A percentile compares a stretch with the other conserved stretches of the same genome.
Evolutionary conservation across 2,888 invertebrate species (phyloP).

Genomic region (Ctena decussata): DNA sequence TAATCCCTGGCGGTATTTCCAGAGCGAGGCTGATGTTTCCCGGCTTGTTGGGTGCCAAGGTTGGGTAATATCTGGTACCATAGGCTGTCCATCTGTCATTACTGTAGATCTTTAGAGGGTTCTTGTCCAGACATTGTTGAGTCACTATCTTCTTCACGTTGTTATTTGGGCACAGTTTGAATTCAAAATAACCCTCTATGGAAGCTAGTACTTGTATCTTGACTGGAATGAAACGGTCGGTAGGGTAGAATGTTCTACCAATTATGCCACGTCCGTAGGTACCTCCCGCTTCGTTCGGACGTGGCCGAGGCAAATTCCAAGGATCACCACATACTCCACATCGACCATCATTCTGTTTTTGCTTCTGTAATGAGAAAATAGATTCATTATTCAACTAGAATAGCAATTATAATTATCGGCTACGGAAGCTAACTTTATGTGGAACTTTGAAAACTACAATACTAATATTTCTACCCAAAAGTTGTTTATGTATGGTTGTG

Average conservation of each 20-base stretch:
- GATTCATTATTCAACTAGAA: neutral
- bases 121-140: slow-evolving; percentile 36
- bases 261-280: slow-evolving; percentile 54
- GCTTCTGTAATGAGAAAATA: slow-evolving; percentile 33
- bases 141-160: slow-evolving; percentile 34
- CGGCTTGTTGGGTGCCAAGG: slow-evolving; percentile 32
- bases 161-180: slow-evolving; percentile 49
- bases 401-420: too few relatives aligned
- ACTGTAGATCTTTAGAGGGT: slow-evolving; percentile 34
- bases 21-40: slow-evolving; percentile 56
- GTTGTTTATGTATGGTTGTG: too few relatives aligned
- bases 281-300: slow-evolving; percentile 64
- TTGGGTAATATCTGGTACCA: slow-evolving; percentile 49
- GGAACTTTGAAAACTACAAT: too few relatives aligned
- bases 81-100: slow-evolving; percentile 43
- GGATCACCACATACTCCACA: slow-evolving; percentile 64
- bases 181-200: slow-evolving; percentile 53
- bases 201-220: neutral
- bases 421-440: too few relatives aligned
- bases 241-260: slow-evolving; percentile 23
- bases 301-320: slow-evolving; percentile 44
- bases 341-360: slow-evolving; percentile 36
- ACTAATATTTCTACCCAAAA: too few relatives aligned
- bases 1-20: slow-evolving; percentile 61
- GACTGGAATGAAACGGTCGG: neutral